Percentiles rank a stretch among this genome's conserved stretches.
phyloP scores from a whole-genome alignment of 1,140 invertebrate genomes.

The Leptinotarsa texana region DNA sequence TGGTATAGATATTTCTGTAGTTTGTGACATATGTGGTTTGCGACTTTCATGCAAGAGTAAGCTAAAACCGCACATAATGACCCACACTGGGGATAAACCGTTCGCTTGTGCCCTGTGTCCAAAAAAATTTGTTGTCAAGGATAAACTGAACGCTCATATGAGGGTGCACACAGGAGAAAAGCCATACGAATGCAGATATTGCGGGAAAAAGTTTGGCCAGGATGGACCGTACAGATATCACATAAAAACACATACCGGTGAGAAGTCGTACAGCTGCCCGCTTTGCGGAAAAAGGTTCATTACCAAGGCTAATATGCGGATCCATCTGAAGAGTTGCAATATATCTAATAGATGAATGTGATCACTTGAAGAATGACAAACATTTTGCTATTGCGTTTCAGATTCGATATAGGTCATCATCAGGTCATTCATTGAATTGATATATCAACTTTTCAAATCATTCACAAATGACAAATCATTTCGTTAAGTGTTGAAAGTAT shows the following conservation, averaged over 20 bases:
- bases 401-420: too few species aligned
- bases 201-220: conserved; percentile 69
- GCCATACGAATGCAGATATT: conserved; percentile 60
- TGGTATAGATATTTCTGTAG: conserved; percentile 50
- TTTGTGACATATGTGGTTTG: conserved; percentile 78
- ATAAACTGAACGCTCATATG: conserved; percentile 56
- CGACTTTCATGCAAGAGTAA: conserved; percentile 72
- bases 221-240: conserved; percentile 66
- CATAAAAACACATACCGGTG: conserved; percentile 54
- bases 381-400: too few species aligned
- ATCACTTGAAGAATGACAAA: neutral
- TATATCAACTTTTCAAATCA: too few species aligned
- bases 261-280: conserved; percentile 69
- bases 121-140: conserved; percentile 57
- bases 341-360: neutral
- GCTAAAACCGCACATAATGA: conserved; percentile 71
- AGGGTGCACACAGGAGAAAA: conserved; percentile 59
- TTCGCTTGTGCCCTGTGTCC: conserved; percentile 67
- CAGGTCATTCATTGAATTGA: too few species aligned
- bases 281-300: conserved; percentile 70
- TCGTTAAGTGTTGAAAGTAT: too few species aligned
- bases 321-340: conserved; percentile 61
- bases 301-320: conserved; percentile 64
- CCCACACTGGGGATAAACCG: conserved; percentile 76
- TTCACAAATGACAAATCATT: too few species aligned